These are phyloP conservation scores for Calliscelio sp. DNA, from an alignment of 2,888 invertebrate species.

Conservation along the genomic window DNA sequence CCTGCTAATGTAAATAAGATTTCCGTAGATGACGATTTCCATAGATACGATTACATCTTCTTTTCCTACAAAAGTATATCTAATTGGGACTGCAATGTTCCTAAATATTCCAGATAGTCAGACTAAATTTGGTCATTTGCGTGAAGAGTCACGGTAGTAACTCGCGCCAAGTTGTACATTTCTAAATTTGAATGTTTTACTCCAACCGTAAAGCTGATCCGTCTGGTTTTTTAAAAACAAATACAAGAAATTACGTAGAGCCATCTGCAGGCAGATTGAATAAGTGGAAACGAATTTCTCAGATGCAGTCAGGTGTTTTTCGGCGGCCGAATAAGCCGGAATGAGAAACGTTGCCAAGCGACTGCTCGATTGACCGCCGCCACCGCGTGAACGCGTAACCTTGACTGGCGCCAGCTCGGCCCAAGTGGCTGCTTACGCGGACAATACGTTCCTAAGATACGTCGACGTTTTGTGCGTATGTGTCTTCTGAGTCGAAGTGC, in stretches of 20 bases:
- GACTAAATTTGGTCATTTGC: no score
- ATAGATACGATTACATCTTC: no score
- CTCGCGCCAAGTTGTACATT: no score
- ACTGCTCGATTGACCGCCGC: slow-evolving; percentile 64
- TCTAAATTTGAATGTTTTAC: no score
- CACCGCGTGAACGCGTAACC: slow-evolving; percentile 77
- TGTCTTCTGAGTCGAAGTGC: slow-evolving; percentile 42
- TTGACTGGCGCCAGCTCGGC: slow-evolving; percentile 82
- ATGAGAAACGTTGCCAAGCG: slow-evolving; percentile 67
- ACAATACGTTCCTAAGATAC: slow-evolving; percentile 58
- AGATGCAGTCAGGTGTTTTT: slow-evolving; percentile 54
- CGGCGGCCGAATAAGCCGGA: slow-evolving; percentile 49
- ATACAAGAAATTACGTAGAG: neutral
- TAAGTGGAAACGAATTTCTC: neutral
- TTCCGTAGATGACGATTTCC: no score
- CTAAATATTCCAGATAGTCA: no score
- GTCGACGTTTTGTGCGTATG: slow-evolving; percentile 35
- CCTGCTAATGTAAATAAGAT: no score
- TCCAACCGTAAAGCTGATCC: no score
- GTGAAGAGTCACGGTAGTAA: no score
- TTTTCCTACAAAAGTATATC: no score
- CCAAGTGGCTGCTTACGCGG: slow-evolving; percentile 67
- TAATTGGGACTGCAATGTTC: no score
- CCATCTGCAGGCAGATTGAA: slow-evolving; percentile 10
- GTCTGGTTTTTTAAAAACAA: neutral